Base-by-base conservation (phyloP, 1,140 invertebrate species). In the Trichonephila inaurata region DNA sequence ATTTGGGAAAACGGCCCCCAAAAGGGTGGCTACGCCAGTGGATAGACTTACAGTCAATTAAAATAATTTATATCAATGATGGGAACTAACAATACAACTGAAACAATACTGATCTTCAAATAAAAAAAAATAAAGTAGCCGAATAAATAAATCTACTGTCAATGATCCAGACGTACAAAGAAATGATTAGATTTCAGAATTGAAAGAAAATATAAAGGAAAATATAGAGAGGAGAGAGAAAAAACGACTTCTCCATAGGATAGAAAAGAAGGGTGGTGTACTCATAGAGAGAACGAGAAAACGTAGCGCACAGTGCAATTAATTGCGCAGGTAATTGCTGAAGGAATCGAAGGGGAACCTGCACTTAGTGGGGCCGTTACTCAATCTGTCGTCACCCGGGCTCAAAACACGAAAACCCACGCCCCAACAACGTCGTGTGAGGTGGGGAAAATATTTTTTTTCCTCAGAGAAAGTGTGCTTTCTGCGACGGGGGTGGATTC, bases 331-430 rank as follows among this genome's bases (percentile, higher is more conserved):
- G 60, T 91, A 91, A 91, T 91, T 91, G 51, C 60, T 18, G 82
- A 85, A 44, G 0, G n/a, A 24, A n/a, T 2, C 82, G 28, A 61
- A 24, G 44, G 60, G 18, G 81, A 62, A 40, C 51, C 66, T 77
- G 60, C 85, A 87, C 60, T 87, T 87, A 33, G 82, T 10, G 21
- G 24, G 40, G 44, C 89, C 72, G 51, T 81, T 91, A 24, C 58
- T 91, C 69, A 91, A 91, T 61, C 77, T 91, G 77, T 91, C 90
- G 60, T 91, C 90, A 60, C 90, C 81, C 44, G 12, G 6, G 28
- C 51, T 51, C 51, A 86, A 77, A 16, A 18, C 82, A 83, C 40
- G 51, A 12, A n/a, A 19, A 33, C 85, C 44, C 58, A 61, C 85
- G 85, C 85, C 85, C 69, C 69, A 51, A 19, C 6, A 14, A 28